Evolutionary conservation across 1,140 invertebrate genomes (phyloP).

Genomic region (Ctenoplectra terminalis): DNA sequence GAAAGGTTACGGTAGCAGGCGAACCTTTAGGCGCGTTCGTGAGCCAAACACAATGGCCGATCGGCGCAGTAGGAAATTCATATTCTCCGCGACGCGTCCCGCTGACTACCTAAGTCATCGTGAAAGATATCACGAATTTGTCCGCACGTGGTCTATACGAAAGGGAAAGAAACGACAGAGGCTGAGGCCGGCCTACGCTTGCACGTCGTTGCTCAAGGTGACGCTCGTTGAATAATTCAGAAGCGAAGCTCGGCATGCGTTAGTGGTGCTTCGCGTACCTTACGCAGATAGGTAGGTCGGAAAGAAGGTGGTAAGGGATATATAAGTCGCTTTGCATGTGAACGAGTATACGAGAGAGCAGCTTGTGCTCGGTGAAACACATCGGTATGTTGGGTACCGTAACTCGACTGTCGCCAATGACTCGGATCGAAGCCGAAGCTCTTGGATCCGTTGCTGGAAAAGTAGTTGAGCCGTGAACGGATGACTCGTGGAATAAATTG

Average conservation of each 20-base stretch:
- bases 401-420: constrained; percentile 55
- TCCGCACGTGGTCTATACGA: constrained; percentile 61
- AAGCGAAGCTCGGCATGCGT: constrained; percentile 62
- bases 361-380: constrained; percentile 29
- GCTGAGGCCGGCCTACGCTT: constrained; percentile 70
- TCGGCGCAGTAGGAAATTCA: constrained; percentile 5
- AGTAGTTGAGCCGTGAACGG: not conserved
- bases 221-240: constrained; percentile 79
- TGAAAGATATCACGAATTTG: constrained; percentile 63
- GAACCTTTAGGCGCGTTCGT: not conserved
- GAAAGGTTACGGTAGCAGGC: not conserved
- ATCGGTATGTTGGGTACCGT: constrained; percentile 64
- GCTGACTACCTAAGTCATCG: constrained; percentile 30
- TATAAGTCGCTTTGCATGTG: constrained; percentile 36
- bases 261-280: constrained; percentile 54
- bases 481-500: not conserved
- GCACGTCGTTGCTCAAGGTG: constrained; percentile 70
- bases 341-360: constrained; percentile 20
- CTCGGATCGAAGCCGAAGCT: constrained; percentile 45
- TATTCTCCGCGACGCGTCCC: constrained; percentile 19
- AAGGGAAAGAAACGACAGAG: constrained; percentile 62
- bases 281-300: constrained; percentile 69
- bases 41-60: not conserved
- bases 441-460: constrained; percentile 32
- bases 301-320: constrained; percentile 55